A percentile compares a stretch with the other conserved stretches of the same genome.
These are phyloP conservation scores for Rhimphoctona megacephalus DNA, from an alignment of 2,888 invertebrate species.

Conservation along the genomic window DNA sequence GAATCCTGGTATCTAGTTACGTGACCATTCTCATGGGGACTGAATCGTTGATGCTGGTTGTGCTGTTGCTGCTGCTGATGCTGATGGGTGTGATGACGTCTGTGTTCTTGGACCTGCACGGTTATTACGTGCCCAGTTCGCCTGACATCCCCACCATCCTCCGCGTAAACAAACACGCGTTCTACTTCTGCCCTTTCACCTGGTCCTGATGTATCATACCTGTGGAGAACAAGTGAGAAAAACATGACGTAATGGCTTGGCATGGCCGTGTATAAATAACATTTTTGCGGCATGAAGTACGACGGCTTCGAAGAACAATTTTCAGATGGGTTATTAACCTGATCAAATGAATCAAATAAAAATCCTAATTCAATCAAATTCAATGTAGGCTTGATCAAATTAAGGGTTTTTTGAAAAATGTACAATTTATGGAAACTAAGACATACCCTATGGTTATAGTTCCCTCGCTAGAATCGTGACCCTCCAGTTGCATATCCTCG, in stretches of 20 bases:
- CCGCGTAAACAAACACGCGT: constrained; percentile 77
- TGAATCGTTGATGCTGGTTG: constrained; percentile 78
- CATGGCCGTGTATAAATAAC: not conserved
- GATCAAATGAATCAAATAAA: not conserved
- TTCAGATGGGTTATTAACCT: not conserved
- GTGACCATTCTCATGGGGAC: constrained; percentile 76
- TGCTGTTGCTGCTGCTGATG: constrained; percentile 68
- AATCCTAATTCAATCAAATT: not conserved
- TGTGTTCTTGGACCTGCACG: constrained; percentile 75
- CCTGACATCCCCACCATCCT: constrained; percentile 75
- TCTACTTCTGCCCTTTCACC: constrained; percentile 79
- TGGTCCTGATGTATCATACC: constrained; percentile 79
- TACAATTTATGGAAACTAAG: not conserved
- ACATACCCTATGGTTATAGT: constrained; percentile 77
- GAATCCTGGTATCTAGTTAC: constrained; percentile 70
- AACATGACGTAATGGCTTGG: constrained; percentile 42
- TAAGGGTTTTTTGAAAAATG: not conserved
- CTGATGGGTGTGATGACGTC: constrained; percentile 66
- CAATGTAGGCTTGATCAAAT: not conserved
- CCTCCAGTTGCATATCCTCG: constrained; percentile 76
- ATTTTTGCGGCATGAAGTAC: not conserved
- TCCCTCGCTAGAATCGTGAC: constrained; percentile 78
- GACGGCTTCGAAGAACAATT: not conserved
- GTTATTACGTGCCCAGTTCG: constrained; percentile 76
- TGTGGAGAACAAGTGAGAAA: constrained; percentile 62